Base-by-base conservation (phyloP, 2,113 vertebrate genomes). In the Solea solea region DNA sequence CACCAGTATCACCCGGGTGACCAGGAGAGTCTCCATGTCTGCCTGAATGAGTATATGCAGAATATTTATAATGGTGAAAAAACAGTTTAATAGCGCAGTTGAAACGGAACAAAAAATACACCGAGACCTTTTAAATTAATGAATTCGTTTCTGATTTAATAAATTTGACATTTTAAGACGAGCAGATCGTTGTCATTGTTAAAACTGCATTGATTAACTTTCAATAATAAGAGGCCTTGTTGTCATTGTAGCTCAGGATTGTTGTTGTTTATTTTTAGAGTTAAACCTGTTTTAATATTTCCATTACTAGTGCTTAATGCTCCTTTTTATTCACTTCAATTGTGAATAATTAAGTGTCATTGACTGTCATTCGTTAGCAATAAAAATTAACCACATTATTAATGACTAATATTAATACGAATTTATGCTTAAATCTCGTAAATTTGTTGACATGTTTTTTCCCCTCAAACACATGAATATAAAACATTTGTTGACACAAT, bases 1-100 rank as follows among this genome's bases (percentile, higher is more conserved):
- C 55, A 4, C 93, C 87, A 10, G 83, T 77, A 15, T 95, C 93
- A 46, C 82, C 90, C 13, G 83, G 89, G 85, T 95, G 94, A 74
- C 93, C 95, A 41, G 95, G 88, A 72, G 93, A 95, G 70, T 95
- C 95, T 16, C 90, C 93, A 25, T 82, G 82, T 48, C 85, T 87
- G 73, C 91, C 94, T 94, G 76, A 41, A 83, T 11, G 0, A 49
- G 25, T 45, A 25, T 44, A 15, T n/a, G 5, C 66, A 85, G 53
- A 75, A 77, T 39, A 68, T 55, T 61, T 53, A 52, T 5, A 51
- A 27, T 62, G 12, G 5, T 3, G 7, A 15, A 16, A 57, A 63
- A 68, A 4, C 1, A 42, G 48, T 12, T 25, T 25, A 34, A 1
- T 15, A 42, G 21, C 50, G 50, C 28, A 9, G 58, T 56, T 45